phyloP scores from a whole-genome alignment of 2,113 vertebrate genomes.

The Oryzias celebensis region DNA sequence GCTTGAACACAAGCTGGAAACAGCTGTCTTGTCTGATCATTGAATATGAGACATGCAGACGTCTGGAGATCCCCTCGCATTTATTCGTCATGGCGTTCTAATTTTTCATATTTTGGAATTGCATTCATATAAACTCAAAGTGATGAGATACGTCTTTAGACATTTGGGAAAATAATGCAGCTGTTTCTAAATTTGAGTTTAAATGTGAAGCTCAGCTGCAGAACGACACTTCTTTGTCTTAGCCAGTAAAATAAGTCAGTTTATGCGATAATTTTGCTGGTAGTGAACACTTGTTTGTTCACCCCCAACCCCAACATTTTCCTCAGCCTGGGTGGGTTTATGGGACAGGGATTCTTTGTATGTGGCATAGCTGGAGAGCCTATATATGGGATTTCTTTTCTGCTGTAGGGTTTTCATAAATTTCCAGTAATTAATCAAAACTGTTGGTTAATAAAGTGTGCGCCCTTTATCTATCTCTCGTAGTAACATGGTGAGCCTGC shows the following conservation, averaged over 20 bases:
- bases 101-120: conserved; percentile 25
- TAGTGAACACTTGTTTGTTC: conserved; percentile 51
- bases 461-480: conserved; percentile 8
- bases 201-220: conserved; percentile 21
- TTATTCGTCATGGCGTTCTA: background rate
- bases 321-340: conserved; percentile 63
- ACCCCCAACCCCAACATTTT: conserved; percentile 28
- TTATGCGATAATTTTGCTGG: conserved; percentile 20
- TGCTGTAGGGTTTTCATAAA: conserved; percentile 40
- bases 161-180: conserved; percentile 16
- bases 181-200: conserved; percentile 10
- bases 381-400: conserved; percentile 54
- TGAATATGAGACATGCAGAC: conserved; percentile 34
- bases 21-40: conserved; percentile 34
- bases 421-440: conserved; percentile 17
- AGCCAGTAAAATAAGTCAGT: conserved; percentile 1
- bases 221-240: conserved; percentile 9
- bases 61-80: conserved; percentile 4
- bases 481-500: conserved; percentile 13
- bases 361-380: conserved; percentile 38
- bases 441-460: conserved; percentile 31
- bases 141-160: conserved; percentile 6
- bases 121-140: conserved; percentile 10
- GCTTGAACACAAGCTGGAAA: conserved; percentile 15
- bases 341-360: conserved; percentile 71